phyloP scores from a whole-genome alignment of 1,140 invertebrate genomes.

The Dendroctonus ponderosae region DNA sequence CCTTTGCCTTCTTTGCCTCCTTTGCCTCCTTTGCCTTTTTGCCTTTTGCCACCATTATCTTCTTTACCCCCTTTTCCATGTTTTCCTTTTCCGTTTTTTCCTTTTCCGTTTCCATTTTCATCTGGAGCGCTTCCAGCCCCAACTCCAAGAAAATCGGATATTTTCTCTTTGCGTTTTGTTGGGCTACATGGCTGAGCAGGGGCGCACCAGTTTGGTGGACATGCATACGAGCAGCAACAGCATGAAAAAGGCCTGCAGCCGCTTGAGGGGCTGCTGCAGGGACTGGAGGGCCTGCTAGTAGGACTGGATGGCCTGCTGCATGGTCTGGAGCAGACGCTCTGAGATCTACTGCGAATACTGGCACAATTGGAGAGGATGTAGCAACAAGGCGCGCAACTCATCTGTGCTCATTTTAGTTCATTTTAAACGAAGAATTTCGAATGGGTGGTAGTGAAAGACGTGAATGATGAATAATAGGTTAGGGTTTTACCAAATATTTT shows the following conservation, averaged over 20 bases:
- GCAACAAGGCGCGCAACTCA: constrained; percentile 15
- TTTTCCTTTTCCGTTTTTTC: neutral
- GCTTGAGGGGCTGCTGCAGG: constrained; percentile 1
- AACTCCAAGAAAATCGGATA: constrained; percentile 17
- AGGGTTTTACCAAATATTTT: no score
- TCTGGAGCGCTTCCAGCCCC: neutral
- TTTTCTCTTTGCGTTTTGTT: constrained; percentile 15
- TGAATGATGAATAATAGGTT: neutral
- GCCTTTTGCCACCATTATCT: neutral
- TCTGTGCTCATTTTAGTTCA: constrained; percentile 16
- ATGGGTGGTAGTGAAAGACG: neutral
- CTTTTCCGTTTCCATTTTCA: neutral
- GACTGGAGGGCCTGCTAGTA: neutral
- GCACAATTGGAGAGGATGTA: constrained; percentile 11
- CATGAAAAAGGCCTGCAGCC: neutral
- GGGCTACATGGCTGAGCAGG: constrained; percentile 5
- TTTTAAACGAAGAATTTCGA: neutral
- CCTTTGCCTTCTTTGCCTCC: neutral
- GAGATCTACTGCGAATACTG: neutral
- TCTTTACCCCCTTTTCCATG: constrained; percentile 7
- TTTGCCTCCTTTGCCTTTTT: neutral
- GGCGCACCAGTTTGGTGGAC: constrained; percentile 3
- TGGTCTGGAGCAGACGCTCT: neutral
- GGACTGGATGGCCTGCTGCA: constrained; percentile 8
- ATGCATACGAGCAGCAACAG: neutral